phyloP scores from a whole-genome alignment of 2,113 vertebrate species.

The Macheiramphus alcinus region DNA sequence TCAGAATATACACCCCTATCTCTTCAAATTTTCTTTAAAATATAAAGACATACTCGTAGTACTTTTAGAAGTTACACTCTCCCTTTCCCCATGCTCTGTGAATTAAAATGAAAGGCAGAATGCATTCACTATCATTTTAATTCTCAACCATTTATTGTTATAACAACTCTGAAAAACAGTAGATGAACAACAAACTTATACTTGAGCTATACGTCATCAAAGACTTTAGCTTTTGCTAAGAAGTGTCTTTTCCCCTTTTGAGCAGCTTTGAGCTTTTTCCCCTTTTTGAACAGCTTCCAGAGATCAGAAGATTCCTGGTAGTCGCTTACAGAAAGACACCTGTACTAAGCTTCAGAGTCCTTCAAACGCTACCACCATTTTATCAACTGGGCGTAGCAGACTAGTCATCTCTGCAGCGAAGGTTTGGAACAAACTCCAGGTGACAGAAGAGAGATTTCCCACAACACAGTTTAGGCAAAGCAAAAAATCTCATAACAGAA shows the following conservation, averaged over 20 bases:
- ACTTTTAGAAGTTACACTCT: neutral
- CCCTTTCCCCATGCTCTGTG: neutral
- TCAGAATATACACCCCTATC: neutral
- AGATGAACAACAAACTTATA: neutral
- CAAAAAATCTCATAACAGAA: neutral
- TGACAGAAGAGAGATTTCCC: neutral
- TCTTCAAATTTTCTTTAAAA: neutral
- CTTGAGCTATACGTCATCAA: neutral
- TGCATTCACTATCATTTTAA: neutral
- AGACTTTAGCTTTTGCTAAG: neutral
- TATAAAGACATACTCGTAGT: neutral
- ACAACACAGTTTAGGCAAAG: neutral
- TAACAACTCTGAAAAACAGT: neutral
- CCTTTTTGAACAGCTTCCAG: neutral
- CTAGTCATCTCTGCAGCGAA: neutral
- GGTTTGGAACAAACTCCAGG: neutral
- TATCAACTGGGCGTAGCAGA: neutral
- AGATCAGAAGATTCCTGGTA: neutral
- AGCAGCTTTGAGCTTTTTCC: neutral
- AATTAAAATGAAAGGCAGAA: neutral
- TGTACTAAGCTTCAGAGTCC: neutral
- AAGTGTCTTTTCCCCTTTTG: neutral
- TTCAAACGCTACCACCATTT: neutral
- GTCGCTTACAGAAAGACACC: neutral
- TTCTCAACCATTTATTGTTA: neutral